phyloP scores from a whole-genome alignment of 2,797 vertebrate genomes.

The Acanthopagrus latus region DNA sequence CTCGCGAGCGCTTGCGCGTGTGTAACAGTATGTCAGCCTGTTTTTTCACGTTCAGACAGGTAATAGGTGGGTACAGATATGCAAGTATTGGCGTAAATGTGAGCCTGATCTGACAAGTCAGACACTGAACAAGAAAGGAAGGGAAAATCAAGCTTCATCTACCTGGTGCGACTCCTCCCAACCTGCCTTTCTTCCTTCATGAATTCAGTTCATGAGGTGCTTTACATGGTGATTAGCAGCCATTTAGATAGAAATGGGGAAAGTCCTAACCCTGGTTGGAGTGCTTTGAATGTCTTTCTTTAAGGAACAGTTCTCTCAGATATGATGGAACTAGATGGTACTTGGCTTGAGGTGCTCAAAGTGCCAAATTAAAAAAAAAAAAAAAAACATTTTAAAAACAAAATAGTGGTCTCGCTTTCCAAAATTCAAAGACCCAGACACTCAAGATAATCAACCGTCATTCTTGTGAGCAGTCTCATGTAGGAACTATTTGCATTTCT shows the following conservation, averaged over 20 bases:
- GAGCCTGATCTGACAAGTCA: neutral
- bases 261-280: neutral
- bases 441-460: too few species aligned
- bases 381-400: too few species aligned
- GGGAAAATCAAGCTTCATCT: neutral
- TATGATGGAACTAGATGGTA: too few species aligned
- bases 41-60: constrained; percentile 12
- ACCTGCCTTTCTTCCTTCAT: too few species aligned
- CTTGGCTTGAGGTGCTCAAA: too few species aligned
- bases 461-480: too few species aligned
- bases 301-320: too few species aligned
- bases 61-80: constrained; percentile 5
- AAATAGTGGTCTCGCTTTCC: too few species aligned
- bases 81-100: neutral
- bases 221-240: neutral
- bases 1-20: neutral
- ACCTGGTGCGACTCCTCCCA: neutral
- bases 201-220: neutral
- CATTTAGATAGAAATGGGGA: neutral
- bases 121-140: neutral
- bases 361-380: too few species aligned
- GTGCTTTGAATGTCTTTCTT: too few species aligned
- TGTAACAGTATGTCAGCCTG: neutral
- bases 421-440: too few species aligned
- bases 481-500: too few species aligned